Conservation (phyloP, 2,888 invertebrate species). For the Apotomis betuletana region DNA sequence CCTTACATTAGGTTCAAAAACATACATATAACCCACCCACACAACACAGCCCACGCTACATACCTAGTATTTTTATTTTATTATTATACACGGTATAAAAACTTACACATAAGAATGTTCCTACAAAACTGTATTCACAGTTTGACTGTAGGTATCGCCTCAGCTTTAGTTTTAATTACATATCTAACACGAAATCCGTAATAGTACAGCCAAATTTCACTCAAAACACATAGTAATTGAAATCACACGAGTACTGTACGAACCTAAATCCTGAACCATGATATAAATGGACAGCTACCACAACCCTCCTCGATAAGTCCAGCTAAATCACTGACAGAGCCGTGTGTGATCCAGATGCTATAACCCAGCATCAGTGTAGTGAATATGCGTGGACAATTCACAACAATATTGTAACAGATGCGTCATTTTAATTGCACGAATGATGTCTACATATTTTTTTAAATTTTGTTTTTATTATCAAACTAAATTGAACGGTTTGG, state of each 20-base stretch:
- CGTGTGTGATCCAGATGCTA: constrained; percentile 18
- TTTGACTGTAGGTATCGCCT: too few species aligned
- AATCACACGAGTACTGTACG: neutral
- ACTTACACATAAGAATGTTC: too few species aligned
- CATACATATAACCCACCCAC: too few species aligned
- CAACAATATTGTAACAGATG: neutral
- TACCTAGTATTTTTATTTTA: too few species aligned
- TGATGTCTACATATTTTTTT: too few species aligned
- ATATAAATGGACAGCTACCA: neutral
- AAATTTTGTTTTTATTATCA: too few species aligned
- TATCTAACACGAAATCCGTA: neutral
- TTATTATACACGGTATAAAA: too few species aligned
- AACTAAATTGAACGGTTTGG: too few species aligned
- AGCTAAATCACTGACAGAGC: constrained; percentile 26
- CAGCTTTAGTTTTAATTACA: too few species aligned
- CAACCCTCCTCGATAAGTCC: constrained; percentile 13
- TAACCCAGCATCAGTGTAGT: constrained; percentile 28
- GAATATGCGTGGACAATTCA: constrained; percentile 25
- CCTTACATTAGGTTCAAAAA: too few species aligned
- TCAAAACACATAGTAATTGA: neutral
- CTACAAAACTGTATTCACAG: too few species aligned
- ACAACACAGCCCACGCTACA: too few species aligned
- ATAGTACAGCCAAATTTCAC: neutral
- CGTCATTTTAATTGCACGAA: neutral
- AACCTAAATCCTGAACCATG: neutral